Conservation (phyloP, 2,888 invertebrate genomes). For the Microdon myrmicae region DNA sequence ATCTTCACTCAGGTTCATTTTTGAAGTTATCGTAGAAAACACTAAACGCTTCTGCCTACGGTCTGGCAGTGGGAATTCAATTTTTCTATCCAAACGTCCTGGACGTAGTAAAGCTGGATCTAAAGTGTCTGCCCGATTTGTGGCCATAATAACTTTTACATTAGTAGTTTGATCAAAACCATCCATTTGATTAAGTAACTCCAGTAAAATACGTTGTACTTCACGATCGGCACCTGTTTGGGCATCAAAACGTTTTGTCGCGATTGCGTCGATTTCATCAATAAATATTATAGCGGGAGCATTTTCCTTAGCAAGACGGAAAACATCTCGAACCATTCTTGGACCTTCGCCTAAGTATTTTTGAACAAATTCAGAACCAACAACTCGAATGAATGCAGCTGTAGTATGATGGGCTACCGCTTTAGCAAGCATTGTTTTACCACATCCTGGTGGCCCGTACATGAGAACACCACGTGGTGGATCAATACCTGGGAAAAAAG, state of each 20-base stretch:
- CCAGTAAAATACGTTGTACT: constrained; percentile 96
- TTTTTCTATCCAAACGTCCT: constrained; percentile 97
- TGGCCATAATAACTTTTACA: constrained; percentile 98
- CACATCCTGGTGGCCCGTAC: constrained; percentile 99
- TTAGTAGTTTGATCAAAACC: constrained; percentile 99
- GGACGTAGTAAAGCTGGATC: constrained; percentile 81
- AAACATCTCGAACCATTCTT: constrained; percentile 99
- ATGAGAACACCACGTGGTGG: constrained; percentile 97
- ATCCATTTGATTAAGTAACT: constrained; percentile 99
- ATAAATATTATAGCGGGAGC: constrained; percentile 99
- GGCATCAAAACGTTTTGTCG: constrained; percentile 98
- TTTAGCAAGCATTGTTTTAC: constrained; percentile 99
- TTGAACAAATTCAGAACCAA: constrained; percentile 99
- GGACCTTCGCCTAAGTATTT: constrained; percentile 99
- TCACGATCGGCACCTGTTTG: constrained; percentile 98
- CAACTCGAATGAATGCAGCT: constrained; percentile 98
- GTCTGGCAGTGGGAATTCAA: constrained; percentile 96
- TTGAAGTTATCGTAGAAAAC: constrained; percentile 96
- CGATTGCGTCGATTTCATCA: constrained; percentile 99
- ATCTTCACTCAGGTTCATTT: constrained; percentile 98
- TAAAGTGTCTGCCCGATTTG: constrained; percentile 96
- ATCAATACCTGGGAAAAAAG: constrained; percentile 74
- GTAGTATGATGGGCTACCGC: constrained; percentile 99
- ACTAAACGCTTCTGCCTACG: constrained; percentile 91
- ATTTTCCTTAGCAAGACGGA: constrained; percentile 98